Evolutionary conservation across 2,888 invertebrate genomes (phyloP), one percentile per base, ranked within the genome.

Genomic region (Sicus ferrugineus): DNA sequence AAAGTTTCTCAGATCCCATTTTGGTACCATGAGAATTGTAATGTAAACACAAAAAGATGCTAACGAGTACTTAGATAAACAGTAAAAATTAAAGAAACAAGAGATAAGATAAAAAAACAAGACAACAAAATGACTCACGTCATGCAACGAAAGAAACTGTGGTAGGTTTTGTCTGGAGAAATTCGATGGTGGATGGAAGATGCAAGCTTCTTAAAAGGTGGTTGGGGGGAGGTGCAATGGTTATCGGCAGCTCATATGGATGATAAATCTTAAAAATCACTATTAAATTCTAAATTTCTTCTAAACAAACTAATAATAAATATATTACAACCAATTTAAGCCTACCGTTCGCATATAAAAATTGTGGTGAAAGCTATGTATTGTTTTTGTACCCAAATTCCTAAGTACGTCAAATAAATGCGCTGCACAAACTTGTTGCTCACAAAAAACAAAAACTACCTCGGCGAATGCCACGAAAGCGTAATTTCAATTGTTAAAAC

Each of bases 101-200:
- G 38, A 38, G 7, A 38, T 38, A 38, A 38, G 6, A 38, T 38
- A 38, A 38, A 9, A 9, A 9, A 64, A 26, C 3, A 14, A 48
- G 48, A 52, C 11, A 61, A 23, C n/a, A 16, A 11, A 26, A 28
- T 67, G 66, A 67, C 66, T 67, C 66, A 67, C 58, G 54, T 67
- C 58, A 67, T 56, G 42, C 38, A 30, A 23, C 14, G 14, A 30
- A 56, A 56, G 16, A 56, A 30, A 23, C n/a, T n/a, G n/a, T n/a
- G n/a, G n/a, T n/a, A n/a, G n/a, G n/a, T n/a, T n/a, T n/a, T n/a
- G n/a, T n/a, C n/a, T n/a, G 26, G 26, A 56, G 26, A 52, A 16
- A 21, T 3, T 7, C 3, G 11, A 6, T 4, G 3, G 21, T 42
- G 62, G 7, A 2, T 26, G 42, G 30, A 56, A 56, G 28, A 30